phyloP scores from a whole-genome alignment of 2,888 invertebrate genomes.

The Quadriops clusia region DNA sequence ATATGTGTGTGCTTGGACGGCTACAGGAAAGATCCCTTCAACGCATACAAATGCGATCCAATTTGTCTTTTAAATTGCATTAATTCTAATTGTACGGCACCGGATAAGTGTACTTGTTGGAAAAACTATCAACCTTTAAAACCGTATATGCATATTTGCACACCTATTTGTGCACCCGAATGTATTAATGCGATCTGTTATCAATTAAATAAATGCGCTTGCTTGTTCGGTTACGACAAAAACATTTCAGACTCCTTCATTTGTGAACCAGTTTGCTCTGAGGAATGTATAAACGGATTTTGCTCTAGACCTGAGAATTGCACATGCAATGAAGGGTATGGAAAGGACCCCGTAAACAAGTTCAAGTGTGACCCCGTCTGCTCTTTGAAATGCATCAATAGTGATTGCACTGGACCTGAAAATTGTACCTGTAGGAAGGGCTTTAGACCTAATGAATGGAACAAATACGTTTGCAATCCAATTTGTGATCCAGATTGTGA shows the following conservation, averaged over 20 bases:
- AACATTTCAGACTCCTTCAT: slow-evolving; percentile 10
- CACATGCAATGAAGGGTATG: slow-evolving; percentile 11
- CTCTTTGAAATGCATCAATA: too few species aligned
- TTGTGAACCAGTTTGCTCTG: slow-evolving; percentile 14
- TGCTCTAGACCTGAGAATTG: slow-evolving; percentile 19
- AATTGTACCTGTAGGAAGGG: too few species aligned
- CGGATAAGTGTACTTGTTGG: too few species aligned
- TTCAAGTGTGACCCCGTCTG: too few species aligned
- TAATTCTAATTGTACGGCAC: too few species aligned
- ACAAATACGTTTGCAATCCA: too few species aligned
- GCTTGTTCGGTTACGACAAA: slow-evolving; percentile 10
- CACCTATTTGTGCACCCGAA: slow-evolving; percentile 12
- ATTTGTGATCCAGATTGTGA: too few species aligned
- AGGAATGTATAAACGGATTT: slow-evolving; percentile 28
- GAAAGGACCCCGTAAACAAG: too few species aligned
- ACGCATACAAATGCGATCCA: slow-evolving; percentile 15
- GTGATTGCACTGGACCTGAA: too few species aligned
- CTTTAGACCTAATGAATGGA: too few species aligned
- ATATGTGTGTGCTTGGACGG: slow-evolving; percentile 25
- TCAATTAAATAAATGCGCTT: slow-evolving; percentile 13
- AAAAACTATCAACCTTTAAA: slow-evolving; percentile 10
- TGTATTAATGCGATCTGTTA: slow-evolving; percentile 15
- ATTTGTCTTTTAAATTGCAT: too few species aligned
- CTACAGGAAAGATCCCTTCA: slow-evolving; percentile 7
- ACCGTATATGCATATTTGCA: slow-evolving; percentile 11